These are phyloP conservation scores for Lerema accius DNA, from an alignment of 1,140 invertebrate genomes.

Conservation along the genomic window DNA sequence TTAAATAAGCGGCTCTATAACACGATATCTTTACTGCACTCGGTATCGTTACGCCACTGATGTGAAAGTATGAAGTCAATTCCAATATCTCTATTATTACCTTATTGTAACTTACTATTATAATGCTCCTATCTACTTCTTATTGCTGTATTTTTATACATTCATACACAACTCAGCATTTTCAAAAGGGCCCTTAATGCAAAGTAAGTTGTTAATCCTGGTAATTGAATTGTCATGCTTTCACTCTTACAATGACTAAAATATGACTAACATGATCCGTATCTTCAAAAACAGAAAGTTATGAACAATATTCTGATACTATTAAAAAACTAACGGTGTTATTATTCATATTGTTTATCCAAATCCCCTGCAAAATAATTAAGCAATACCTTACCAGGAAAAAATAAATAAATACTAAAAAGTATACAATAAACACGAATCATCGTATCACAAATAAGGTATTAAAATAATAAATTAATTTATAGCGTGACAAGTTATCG, in stretches of 20 bases:
- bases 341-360: too few relatives aligned
- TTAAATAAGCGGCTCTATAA: conserved; percentile 47
- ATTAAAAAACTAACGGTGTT: too few relatives aligned
- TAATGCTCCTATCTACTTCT: conserved; percentile 13
- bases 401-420: conserved; percentile 15
- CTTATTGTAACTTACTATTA: conserved; percentile 17
- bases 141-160: too few relatives aligned
- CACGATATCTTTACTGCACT: conserved; percentile 39
- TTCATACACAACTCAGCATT: too few relatives aligned
- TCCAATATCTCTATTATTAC: conserved; percentile 32
- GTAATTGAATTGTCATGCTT: too few relatives aligned
- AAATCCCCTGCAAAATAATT: too few relatives aligned
- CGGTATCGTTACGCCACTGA: conserved; percentile 44
- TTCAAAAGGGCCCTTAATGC: too few relatives aligned
- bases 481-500: conserved; percentile 29
- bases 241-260: too few relatives aligned
- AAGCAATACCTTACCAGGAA: conserved; percentile 8
- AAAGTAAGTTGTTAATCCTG: too few relatives aligned
- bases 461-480: conserved; percentile 33
- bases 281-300: too few relatives aligned
- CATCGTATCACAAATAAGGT: conserved; percentile 16
- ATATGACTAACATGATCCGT: too few relatives aligned
- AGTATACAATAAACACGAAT: conserved; percentile 7
- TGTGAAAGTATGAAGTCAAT: conserved; percentile 21
- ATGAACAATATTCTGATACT: too few relatives aligned